Base-by-base conservation (phyloP, 2,888 invertebrate genomes). In the Agrochola litura region DNA sequence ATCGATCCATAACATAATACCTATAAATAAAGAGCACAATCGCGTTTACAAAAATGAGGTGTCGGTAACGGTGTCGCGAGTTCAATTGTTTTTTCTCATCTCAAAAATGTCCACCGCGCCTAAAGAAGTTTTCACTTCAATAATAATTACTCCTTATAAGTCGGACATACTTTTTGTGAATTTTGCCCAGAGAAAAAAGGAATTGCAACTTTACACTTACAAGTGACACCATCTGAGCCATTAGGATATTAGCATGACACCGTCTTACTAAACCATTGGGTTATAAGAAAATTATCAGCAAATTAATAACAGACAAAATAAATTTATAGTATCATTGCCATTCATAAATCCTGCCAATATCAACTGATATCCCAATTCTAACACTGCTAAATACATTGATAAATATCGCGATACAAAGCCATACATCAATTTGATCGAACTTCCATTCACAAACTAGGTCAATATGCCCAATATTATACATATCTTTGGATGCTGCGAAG, bases 361-460 rank as follows among this genome's bases (percentile, higher is more conserved):
- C 52, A 76, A n/a, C n/a, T n/a, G 49, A 22, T 16, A 70, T n/a
- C 64, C 56, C 41, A 77, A 61, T 52, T 61, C 25, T 9, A 64
- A 64, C 41, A 71, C 22, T 12, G 30, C 56, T 69, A 67, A 83
- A 77, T 75, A 84, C 19, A 76, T 66, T 64, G 73, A 72, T 63
- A 74, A 68, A 73, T 70, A 81, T n/a, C 14, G 10, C 72, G 60
- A 70, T 63, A 63, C 58, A 16, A 61, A 68, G 60, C 65, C 64
- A 78, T 84, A 61, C 73, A 75, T 83, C 83, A 78, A 52, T 77
- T 76, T 72, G 76, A 86, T 86, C 25, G 78, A 76, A 52, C 63
- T 76, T 52, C 61, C 37, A 63, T 77, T 37, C 30, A 68, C 16
- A 72, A 88, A 80, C 63, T 82, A 63, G 87, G 82, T 72, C 82